phyloP scores from a whole-genome alignment of 2,113 vertebrate species.

The Elanoides forficatus region DNA sequence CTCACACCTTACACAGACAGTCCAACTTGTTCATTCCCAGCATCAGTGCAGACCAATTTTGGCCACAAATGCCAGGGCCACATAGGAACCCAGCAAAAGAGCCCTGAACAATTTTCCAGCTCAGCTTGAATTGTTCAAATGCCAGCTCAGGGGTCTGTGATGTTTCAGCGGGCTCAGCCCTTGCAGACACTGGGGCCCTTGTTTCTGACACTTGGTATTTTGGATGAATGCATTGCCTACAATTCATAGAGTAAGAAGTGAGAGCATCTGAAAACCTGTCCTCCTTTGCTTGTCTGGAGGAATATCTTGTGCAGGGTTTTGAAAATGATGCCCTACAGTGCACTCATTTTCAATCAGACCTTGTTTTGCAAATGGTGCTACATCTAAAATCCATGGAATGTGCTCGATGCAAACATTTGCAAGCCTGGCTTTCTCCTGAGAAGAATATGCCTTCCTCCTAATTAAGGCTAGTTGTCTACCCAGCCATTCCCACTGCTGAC shows the following conservation, averaged over 20 bases:
- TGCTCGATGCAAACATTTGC: neutral
- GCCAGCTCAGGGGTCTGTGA: neutral
- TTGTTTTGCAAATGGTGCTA: neutral
- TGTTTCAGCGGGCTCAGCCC: neutral
- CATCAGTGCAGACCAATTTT: neutral
- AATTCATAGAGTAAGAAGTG: neutral
- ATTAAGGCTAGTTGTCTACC: constrained; percentile 47
- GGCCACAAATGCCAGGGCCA: neutral
- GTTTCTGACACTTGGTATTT: neutral
- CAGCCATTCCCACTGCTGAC: constrained; percentile 47
- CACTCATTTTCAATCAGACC: neutral
- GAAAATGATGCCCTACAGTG: neutral
- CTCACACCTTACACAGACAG: neutral
- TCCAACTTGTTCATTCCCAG: neutral
- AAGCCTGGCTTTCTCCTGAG: constrained; percentile 41
- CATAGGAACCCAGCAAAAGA: neutral
- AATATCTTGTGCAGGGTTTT: neutral
- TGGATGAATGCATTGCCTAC: neutral
- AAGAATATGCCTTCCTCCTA: constrained; percentile 32
- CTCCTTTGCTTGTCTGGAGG: neutral
- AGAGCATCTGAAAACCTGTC: neutral
- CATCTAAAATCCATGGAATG: neutral
- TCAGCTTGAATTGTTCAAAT: neutral
- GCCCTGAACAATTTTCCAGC: neutral
- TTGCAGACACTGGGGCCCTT: neutral